These are phyloP conservation scores for Reticulitermes lucifugus DNA, from an alignment of 2,888 invertebrate genomes.

Conservation along the genomic window DNA sequence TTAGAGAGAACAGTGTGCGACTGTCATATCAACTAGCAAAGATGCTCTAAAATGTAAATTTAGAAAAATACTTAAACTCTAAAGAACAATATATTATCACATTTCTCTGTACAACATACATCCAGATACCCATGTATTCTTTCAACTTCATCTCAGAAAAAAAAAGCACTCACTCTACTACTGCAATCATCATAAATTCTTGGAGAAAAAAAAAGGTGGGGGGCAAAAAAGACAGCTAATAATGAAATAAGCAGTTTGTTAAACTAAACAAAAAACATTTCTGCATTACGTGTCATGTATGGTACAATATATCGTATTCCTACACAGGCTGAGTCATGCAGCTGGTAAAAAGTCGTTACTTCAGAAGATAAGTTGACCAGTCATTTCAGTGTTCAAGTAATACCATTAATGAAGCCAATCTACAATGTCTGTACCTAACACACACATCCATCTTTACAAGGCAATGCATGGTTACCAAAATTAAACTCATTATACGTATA, in stretches of 20 bases:
- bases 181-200: neutral
- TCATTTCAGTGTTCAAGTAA: neutral
- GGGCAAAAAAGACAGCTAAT: neutral
- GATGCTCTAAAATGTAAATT: conserved; percentile 46
- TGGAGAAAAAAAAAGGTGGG: neutral
- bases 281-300: neutral
- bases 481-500: conserved; percentile 3
- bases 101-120: conserved; percentile 46
- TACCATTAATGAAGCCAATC: neutral
- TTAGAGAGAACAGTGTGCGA: conserved; percentile 27
- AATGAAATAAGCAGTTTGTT: neutral
- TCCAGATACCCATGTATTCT: conserved; percentile 9
- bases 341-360: neutral
- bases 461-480: conserved; percentile 17
- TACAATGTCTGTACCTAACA: conserved; percentile 11
- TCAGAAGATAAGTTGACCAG: neutral
- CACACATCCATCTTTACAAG: conserved; percentile 5
- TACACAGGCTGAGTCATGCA: neutral
- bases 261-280: conserved; percentile 12
- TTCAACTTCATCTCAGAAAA: neutral
- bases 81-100: conserved; percentile 48
- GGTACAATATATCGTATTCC: neutral
- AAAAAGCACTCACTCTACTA: neutral
- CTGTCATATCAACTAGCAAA: conserved; percentile 42
- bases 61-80: conserved; percentile 51